Conservation (phyloP, 1,140 invertebrate species). For the Ditylenchus dipsaci region DNA sequence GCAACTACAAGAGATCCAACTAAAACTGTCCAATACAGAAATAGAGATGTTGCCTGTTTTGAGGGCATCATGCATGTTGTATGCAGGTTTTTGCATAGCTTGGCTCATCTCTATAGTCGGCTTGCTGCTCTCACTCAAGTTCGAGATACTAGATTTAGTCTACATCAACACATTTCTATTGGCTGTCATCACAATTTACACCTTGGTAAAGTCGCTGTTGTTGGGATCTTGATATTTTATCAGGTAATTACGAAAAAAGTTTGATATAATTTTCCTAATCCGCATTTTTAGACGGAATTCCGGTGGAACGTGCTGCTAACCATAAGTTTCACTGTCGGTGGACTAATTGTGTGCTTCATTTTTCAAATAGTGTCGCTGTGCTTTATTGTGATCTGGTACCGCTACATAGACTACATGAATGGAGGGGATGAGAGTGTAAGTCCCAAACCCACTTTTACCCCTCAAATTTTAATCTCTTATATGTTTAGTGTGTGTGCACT, state of each 20-base stretch:
- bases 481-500: conserved; percentile 42
- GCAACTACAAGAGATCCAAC: conserved; percentile 32
- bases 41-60: conserved; percentile 47
- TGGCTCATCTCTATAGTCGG: conserved; percentile 49
- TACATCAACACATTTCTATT: conserved; percentile 49
- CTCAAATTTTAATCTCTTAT: background rate
- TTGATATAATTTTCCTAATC: conserved; percentile 6
- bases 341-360: conserved; percentile 45
- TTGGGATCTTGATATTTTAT: conserved; percentile 46
- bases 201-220: conserved; percentile 46
- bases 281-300: conserved; percentile 31
- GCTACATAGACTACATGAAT: conserved; percentile 56
- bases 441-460: conserved; percentile 10
- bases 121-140: conserved; percentile 46
- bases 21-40: conserved; percentile 33
- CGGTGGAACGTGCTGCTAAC: conserved; percentile 45
- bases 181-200: conserved; percentile 36
- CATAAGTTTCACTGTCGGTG: conserved; percentile 37
- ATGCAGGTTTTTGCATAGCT: conserved; percentile 34
- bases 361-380: conserved; percentile 36
- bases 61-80: conserved; percentile 47
- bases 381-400: conserved; percentile 51
- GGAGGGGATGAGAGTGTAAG: conserved; percentile 44
- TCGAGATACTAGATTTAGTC: conserved; percentile 52
- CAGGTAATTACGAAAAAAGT: conserved; percentile 43